Base-by-base conservation (phyloP, 2,888 invertebrate species). In the Erebia epiphron region DNA sequence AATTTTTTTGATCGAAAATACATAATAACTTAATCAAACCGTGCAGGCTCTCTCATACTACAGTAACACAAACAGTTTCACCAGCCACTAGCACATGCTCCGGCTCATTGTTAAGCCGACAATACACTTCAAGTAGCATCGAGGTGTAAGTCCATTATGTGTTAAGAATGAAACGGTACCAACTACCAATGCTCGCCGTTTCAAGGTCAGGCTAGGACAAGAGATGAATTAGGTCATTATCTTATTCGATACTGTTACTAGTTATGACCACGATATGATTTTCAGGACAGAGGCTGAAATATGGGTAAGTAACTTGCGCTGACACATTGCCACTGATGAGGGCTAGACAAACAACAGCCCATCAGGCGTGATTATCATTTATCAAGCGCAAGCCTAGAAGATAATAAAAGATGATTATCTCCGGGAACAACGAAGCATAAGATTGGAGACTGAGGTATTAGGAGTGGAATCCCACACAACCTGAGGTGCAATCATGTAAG, bases 101-200 rank as follows among this genome's bases (percentile, higher is more conserved):
- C 11, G 58, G 52, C 68, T 13, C 78, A 85, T 87, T 87, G 85
- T 86, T 80, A 77, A 69, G 67, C 77, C 79, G 79, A 85, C 87
- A 86, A 86, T 86, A 80, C 81, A 78, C 71, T 76, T 35, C 35
- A 35, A 35, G 35, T 7, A 35, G 35, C 79, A 85, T 84, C 83
- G 81, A 82, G 77, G 58, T 54, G n/a, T 16, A 35, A 26, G 26
- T 35, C 64, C 52, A 64, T 52, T 52, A 64, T 52, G 35, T 52
- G 18, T 64, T 35, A 16, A 35, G 52, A 64, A 35, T 52, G 64
- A 52, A 64, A 64, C 64, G 52, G 64, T 52, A 60, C 35, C 41
- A 52, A 64, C 52, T 52, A 60, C 35, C 41, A 52, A 64, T 64
- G 52, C 16, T 54, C 13, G 49, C 62, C 13, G 18, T 52, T 69